phyloP scores from a whole-genome alignment of 2,113 vertebrate genomes.

The Gnathochromis pfefferi region DNA sequence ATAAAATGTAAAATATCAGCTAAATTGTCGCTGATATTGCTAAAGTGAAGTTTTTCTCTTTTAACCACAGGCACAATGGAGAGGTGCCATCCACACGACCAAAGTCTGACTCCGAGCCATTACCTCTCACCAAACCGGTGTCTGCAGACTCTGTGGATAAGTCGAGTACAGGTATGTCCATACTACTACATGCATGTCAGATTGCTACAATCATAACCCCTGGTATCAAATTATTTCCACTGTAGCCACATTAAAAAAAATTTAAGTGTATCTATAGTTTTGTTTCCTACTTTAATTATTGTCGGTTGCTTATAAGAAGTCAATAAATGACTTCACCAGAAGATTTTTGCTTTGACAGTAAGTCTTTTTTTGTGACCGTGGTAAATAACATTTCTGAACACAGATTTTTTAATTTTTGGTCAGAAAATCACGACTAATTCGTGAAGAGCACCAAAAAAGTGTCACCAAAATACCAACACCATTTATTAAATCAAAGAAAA shows the following conservation, averaged over 20 bases:
- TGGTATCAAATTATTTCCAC: background rate
- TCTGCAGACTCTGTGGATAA: conserved; percentile 63
- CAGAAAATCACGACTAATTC: background rate
- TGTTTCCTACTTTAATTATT: background rate
- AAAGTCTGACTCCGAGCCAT: conserved; percentile 81
- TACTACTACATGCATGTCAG: background rate
- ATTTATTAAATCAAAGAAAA: background rate
- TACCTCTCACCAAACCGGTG: conserved; percentile 74
- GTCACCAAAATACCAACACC: background rate
- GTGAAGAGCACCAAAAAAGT: background rate
- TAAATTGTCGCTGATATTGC: background rate
- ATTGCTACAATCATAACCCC: background rate
- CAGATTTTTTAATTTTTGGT: background rate
- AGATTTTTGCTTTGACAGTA: background rate
- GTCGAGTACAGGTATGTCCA: conserved; percentile 46
- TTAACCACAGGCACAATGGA: conserved; percentile 81
- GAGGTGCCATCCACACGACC: conserved; percentile 78
- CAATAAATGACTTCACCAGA: background rate
- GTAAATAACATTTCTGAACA: background rate
- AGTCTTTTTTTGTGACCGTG: background rate
- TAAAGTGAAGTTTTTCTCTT: background rate
- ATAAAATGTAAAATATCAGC: background rate
- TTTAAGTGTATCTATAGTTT: background rate
- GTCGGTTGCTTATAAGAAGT: background rate
- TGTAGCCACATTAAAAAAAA: background rate